Base-by-base conservation (phyloP, 1,140 invertebrate species). In the Neuroterus valhalla region DNA sequence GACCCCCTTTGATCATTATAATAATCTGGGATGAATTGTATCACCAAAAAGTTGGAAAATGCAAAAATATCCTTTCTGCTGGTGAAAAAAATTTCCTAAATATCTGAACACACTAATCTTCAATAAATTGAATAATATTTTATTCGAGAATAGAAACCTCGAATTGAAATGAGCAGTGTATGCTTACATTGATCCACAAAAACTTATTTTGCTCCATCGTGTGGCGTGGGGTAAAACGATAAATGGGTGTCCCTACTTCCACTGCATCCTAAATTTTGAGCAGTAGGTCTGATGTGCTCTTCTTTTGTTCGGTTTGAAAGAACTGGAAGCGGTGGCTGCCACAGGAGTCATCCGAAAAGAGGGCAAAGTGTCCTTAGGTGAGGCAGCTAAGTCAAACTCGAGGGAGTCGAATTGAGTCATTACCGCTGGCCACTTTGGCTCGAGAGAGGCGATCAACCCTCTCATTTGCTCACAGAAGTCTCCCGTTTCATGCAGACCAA, bases 291-390 rank as follows among this genome's bases (percentile, higher is more conserved):
- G 81, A 81, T 88, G 78, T 86, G 82, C 84, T 87, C 77, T 85
- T 84, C 84, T 89, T 87, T 87, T 86, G 78, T 75, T 85, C 78
- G 75, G 77, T 80, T 75, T 82, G 74, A 86, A 88, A 89, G 86
- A 79, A 81, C 75, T 84, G 77, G 89, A 88, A 83, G 86, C 89
- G 79, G 87, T 90, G 81, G 89, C 89, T 86, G 89, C 89, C 72
- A 89, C 88, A 76, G 89, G 89, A 77, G 84, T 87, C 83, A 90
- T 90, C 88, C 80, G 89, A 83, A 90, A 90, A 87, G 84, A 87
- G 78, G 84, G 78, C 81, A 86, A 82, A 76, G 72, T 87, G 84
- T 82, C 76, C 82, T 78, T 88, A 82, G 83, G 82, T 82, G 82
- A 67, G 72, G 85, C 85, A 81, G 77, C 79, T 82, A 84, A 81